phyloP scores from a whole-genome alignment of 2,113 vertebrate species.

The Chloroceryle aenea region DNA sequence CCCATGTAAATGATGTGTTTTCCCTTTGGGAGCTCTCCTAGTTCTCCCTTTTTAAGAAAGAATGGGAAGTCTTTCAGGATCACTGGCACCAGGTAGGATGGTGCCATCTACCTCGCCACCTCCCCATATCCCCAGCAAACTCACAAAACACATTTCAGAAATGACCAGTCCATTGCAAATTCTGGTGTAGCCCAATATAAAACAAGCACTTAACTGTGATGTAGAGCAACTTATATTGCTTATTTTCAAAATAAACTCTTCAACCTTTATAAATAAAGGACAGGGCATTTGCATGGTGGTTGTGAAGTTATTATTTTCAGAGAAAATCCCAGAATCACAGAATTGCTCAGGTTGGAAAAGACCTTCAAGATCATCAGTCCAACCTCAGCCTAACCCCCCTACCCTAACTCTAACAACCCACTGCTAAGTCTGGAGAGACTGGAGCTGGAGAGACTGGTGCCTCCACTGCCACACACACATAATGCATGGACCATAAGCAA shows the following conservation, averaged over 20 bases:
- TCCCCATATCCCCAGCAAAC: neutral
- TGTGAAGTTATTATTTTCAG: neutral
- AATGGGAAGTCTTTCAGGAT: neutral
- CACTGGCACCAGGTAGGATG: neutral
- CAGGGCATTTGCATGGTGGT: neutral
- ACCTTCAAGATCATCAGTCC: too few species aligned
- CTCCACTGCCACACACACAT: neutral
- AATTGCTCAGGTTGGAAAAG: too few species aligned
- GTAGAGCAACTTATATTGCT: neutral
- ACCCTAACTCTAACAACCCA: too few species aligned
- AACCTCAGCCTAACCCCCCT: too few species aligned
- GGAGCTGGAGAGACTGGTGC: neutral
- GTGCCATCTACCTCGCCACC: neutral
- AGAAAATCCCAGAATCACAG: neutral
- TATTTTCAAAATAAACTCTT: neutral
- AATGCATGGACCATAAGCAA: neutral
- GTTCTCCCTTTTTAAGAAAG: neutral
- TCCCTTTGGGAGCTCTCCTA: neutral
- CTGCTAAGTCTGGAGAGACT: neutral
- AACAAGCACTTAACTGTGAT: neutral
- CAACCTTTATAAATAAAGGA: neutral
- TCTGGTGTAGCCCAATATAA: neutral
- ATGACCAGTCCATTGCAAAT: neutral
- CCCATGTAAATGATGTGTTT: neutral
- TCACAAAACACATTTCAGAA: neutral